Conservation (phyloP, 2,113 vertebrate species). For the Pycnonotus jocosus region DNA sequence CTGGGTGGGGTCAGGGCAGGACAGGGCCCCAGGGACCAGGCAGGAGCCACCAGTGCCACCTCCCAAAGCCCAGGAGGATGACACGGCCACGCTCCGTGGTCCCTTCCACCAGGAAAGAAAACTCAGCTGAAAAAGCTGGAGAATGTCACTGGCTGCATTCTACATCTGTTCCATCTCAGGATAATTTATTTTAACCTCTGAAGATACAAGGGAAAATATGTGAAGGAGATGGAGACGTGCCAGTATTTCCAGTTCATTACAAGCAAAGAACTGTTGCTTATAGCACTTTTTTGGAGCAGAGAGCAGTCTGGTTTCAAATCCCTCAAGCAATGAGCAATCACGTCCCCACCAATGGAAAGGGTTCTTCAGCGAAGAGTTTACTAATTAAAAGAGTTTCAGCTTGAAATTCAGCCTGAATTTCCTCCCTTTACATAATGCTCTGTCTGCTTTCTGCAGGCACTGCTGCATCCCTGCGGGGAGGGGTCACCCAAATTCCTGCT, state of each 20-base stretch:
- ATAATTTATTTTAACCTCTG: conserved; percentile 46
- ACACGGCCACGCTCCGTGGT: fast-evolving
- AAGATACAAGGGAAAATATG: conserved; percentile 40
- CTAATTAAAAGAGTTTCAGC: neutral
- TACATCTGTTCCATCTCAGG: conserved; percentile 42
- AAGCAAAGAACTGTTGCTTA: conserved; percentile 35
- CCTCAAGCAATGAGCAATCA: conserved; percentile 5
- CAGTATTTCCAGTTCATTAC: conserved; percentile 53
- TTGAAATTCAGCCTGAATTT: neutral
- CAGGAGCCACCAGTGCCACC: neutral
- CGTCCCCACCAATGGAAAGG: neutral
- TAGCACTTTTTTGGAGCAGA: conserved; percentile 43
- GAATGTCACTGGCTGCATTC: neutral
- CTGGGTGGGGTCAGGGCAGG: neutral
- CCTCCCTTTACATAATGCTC: neutral
- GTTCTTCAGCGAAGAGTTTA: neutral
- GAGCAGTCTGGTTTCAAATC: conserved; percentile 44
- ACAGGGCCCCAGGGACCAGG: neutral
- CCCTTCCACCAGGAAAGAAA: neutral
- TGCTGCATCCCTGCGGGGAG: neutral
- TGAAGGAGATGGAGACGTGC: conserved; percentile 37
- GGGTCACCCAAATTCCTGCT: neutral
- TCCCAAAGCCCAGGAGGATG: neutral
- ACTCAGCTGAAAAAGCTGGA: neutral
- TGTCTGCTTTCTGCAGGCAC: neutral